Evolutionary conservation across 2,797 vertebrate species (phyloP).

Genomic region (Melanotaenia nigrans): DNA sequence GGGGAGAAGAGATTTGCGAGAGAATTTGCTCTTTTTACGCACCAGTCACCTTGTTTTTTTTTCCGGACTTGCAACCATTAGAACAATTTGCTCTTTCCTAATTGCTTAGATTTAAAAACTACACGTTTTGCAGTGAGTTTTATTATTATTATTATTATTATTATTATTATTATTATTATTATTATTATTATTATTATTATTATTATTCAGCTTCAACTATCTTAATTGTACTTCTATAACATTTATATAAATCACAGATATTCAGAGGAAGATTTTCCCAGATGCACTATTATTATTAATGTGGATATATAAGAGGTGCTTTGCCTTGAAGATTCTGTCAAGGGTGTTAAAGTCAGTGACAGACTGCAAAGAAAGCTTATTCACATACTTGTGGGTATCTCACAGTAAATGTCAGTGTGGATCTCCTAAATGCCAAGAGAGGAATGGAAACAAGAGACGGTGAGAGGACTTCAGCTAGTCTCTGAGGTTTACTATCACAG

Average conservation of each 20-base stretch:
- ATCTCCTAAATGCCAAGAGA: slow-evolving; percentile 62
- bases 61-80: neutral
- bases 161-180: no score
- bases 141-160: no score
- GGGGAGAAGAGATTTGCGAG: neutral
- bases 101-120: neutral
- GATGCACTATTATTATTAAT: slow-evolving; percentile 38
- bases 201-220: slow-evolving; percentile 14
- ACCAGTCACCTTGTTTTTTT: neutral
- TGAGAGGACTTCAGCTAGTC: slow-evolving; percentile 43
- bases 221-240: slow-evolving; percentile 6
- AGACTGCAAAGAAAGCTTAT: slow-evolving; percentile 65
- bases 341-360: slow-evolving; percentile 42
- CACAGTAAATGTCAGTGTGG: slow-evolving; percentile 68
- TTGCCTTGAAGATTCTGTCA: slow-evolving; percentile 39
- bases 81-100: neutral
- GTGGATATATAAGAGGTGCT: slow-evolving; percentile 36
- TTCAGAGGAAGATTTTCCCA: slow-evolving; percentile 22
- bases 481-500: slow-evolving; percentile 32
- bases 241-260: neutral
- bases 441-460: slow-evolving; percentile 72
- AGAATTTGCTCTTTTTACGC: slow-evolving; percentile 62
- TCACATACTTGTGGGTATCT: slow-evolving; percentile 46
- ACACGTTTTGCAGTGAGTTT: neutral
- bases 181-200: no score